Percentiles rank a stretch among this genome's conserved stretches.
These are phyloP conservation scores for Heterodera schachtii DNA, from an alignment of 1,140 invertebrate genomes.

Conservation along the genomic window DNA sequence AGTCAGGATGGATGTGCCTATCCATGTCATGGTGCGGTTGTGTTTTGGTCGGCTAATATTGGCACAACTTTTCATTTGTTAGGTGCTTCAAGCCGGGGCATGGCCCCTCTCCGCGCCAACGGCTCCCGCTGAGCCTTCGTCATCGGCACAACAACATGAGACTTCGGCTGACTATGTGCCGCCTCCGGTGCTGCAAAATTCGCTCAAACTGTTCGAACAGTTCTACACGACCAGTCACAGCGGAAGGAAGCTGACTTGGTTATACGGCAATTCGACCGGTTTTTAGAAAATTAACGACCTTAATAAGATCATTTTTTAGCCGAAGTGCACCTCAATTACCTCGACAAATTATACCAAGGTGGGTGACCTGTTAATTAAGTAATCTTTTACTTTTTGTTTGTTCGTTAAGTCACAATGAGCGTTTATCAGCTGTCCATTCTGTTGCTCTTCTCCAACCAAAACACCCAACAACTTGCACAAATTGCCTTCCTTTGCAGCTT, in stretches of 20 bases:
- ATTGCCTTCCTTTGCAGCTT: slow-evolving; percentile 77
- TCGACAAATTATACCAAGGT: slow-evolving; percentile 72
- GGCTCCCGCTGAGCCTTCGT: slow-evolving; percentile 2
- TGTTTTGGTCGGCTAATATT: not conserved
- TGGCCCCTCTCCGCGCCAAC: slow-evolving; percentile 84
- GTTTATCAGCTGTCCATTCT: slow-evolving; percentile 93
- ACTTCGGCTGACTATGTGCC: slow-evolving; percentile 80
- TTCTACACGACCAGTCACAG: slow-evolving; percentile 91
- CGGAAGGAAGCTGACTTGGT: slow-evolving; percentile 94
- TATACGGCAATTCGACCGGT: slow-evolving; percentile 87
- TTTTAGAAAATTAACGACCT: not conserved
- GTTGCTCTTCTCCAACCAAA: slow-evolving; percentile 80
- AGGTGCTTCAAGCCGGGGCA: slow-evolving; percentile 75
- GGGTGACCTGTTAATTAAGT: not conserved
- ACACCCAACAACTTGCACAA: slow-evolving; percentile 75
- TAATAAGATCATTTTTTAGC: slow-evolving; percentile 66
- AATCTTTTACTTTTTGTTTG: not conserved
- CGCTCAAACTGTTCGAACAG: slow-evolving; percentile 87
- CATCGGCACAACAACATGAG: slow-evolving; percentile 49
- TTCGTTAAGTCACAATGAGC: slow-evolving; percentile 73
- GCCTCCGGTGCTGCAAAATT: slow-evolving; percentile 85
- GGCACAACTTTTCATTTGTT: not conserved
- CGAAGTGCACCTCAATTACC: slow-evolving; percentile 77
- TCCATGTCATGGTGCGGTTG: slow-evolving; percentile 71
- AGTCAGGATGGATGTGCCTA: slow-evolving; percentile 36